Evolutionary conservation across 2,888 invertebrate genomes (phyloP), one percentile per base, ranked within the genome.

Genomic region (Drosophila suboccidentalis): DNA sequence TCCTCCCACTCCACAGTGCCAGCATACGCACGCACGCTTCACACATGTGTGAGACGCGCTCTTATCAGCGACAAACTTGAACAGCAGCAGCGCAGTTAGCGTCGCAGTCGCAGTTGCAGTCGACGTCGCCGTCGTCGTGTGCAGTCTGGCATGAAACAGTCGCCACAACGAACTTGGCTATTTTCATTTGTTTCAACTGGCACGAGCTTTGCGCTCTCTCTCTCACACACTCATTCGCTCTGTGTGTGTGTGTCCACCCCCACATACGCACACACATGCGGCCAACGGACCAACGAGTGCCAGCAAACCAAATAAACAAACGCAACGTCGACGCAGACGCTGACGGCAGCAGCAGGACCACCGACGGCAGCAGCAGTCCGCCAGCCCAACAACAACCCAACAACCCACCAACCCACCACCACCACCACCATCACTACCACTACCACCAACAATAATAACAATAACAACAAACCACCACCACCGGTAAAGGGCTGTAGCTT

Each of bases 231-330:
- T 22, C 44, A 8, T 22, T 1, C 39, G 15, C 17, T 32, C 38
- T 57, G 65, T 71, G 70, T 68, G 74, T 80, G 66, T 72, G 53
- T 78, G 78, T 80, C 89, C 84, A 87, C 84, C 89, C 87, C 87
- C 84, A 87, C 85, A 87, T 69, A 87, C 86, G 86, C 75, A 87
- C 86, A 80, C 78, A 84, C 41, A 80, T 77, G 75, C 68, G 78
- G 75, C 79, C 75, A 81, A 80, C 78, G 71, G 71, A 75, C 80
- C 77, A 75, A 68, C 78, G 76, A 77, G 78, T 71, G 72, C 47
- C 74, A 77, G 75, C 69, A 72, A 76, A 71, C 68, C 76, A 73
- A 75, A 75, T 75, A 71, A 71, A 75, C 80, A 70, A 87, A 72
- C 75, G 63, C 54, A 58, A 68, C 72, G 60, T 64, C 67, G 50